Conservation (phyloP, 2,113 vertebrate species). For the Sylvietta virens region DNA sequence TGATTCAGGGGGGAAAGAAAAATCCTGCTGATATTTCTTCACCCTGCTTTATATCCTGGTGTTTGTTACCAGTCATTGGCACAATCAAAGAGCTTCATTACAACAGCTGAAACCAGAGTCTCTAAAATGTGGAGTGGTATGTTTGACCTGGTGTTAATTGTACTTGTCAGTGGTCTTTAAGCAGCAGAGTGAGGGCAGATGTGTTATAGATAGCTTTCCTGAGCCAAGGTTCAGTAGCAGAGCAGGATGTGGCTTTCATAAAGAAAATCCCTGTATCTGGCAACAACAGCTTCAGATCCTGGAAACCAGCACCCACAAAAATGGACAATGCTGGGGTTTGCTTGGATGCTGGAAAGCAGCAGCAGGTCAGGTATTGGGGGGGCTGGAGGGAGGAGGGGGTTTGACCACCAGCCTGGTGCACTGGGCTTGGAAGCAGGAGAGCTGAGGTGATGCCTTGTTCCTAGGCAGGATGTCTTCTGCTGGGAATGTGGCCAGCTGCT, state of each 20-base stretch:
- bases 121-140: constrained; percentile 11
- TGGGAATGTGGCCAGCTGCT: neutral
- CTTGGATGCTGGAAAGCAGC: neutral
- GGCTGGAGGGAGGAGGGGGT: neutral
- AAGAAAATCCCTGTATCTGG: neutral
- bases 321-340: neutral
- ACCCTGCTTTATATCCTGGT: neutral
- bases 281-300: neutral
- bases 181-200: neutral
- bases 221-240: constrained; percentile 1
- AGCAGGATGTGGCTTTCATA: neutral
- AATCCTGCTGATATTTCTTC: neutral
- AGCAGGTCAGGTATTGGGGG: neutral
- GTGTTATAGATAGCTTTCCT: constrained; percentile 9
- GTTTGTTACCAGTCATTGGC: neutral
- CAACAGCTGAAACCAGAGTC: constrained; percentile 35
- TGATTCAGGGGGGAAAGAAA: neutral
- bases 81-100: neutral
- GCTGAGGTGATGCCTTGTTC: neutral
- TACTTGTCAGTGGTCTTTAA: constrained; percentile 36
- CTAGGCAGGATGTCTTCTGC: neutral
- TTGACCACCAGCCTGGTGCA: neutral
- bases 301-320: neutral
- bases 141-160: constrained; percentile 50
- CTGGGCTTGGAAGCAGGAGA: neutral